Evolutionary conservation across 2,888 invertebrate species (phyloP).

Genomic region (Andrena trimmerana): DNA sequence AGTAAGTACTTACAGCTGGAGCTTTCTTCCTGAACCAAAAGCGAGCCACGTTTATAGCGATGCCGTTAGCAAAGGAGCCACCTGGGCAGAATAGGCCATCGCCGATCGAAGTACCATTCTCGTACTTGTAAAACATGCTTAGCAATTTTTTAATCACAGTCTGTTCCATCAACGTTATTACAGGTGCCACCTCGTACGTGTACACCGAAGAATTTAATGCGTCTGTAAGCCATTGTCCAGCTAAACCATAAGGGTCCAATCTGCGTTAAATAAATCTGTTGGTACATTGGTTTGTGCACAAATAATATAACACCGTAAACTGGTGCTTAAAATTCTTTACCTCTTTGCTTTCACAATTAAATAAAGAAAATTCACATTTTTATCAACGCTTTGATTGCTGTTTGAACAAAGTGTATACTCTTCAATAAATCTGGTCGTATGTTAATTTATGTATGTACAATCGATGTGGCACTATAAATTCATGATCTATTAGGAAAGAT

Average conservation of each 20-base stretch:
- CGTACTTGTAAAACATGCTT: slow-evolving; percentile 84
- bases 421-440: too few species aligned
- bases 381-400: too few species aligned
- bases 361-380: too few species aligned
- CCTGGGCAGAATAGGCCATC: slow-evolving; percentile 87
- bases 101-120: slow-evolving; percentile 79
- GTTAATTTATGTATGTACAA: too few species aligned
- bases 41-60: slow-evolving; percentile 86
- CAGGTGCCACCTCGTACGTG: slow-evolving; percentile 87
- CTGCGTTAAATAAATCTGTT: slow-evolving; percentile 70
- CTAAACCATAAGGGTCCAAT: slow-evolving; percentile 86
- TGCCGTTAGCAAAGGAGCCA: slow-evolving; percentile 87
- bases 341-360: too few species aligned
- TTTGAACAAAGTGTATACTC: too few species aligned
- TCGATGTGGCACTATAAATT: too few species aligned
- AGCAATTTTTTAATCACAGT: slow-evolving; percentile 85
- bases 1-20: slow-evolving; percentile 80
- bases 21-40: slow-evolving; percentile 85
- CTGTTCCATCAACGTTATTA: slow-evolving; percentile 86
- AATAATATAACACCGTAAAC: not conserved
- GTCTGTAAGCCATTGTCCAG: slow-evolving; percentile 86
- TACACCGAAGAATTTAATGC: slow-evolving; percentile 86
- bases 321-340: too few species aligned
- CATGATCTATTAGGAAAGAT: too few species aligned
- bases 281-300: not conserved